A percentile compares a stretch with the other conserved stretches of the same genome.
phyloP scores from a whole-genome alignment of 2,797 vertebrate species.

The Myiotriccus ornatus region DNA sequence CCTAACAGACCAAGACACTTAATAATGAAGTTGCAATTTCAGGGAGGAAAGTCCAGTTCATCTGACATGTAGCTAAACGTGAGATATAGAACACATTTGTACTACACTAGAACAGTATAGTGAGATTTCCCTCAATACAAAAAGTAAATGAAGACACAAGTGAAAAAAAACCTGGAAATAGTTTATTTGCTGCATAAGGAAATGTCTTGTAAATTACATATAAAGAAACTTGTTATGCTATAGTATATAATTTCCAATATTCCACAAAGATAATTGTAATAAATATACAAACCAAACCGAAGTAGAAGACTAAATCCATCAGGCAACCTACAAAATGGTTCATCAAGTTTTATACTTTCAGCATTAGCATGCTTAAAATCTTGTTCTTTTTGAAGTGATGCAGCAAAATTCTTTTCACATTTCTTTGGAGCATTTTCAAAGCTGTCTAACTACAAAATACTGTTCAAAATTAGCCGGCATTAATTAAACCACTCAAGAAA shows the following conservation, averaged over 20 bases:
- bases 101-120: rapidly evolving
- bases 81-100: background rate
- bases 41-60: background rate
- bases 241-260: slow-evolving; percentile 76
- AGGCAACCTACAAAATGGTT: slow-evolving; percentile 74
- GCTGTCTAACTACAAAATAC: slow-evolving; percentile 56
- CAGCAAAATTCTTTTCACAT: slow-evolving; percentile 71
- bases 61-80: background rate
- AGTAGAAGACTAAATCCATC: slow-evolving; percentile 72
- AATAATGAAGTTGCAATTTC: background rate
- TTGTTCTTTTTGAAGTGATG: slow-evolving; percentile 61
- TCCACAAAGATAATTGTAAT: slow-evolving; percentile 78
- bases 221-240: slow-evolving; percentile 75
- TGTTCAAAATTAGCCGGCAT: slow-evolving; percentile 28
- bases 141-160: background rate
- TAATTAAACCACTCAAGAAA: slow-evolving; percentile 58
- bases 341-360: slow-evolving; percentile 73
- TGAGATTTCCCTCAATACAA: background rate
- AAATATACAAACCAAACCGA: slow-evolving; percentile 78
- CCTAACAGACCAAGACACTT: background rate
- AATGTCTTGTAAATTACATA: slow-evolving; percentile 75
- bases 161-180: slow-evolving; percentile 40
- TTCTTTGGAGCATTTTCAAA: slow-evolving; percentile 75
- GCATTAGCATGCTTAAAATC: slow-evolving; percentile 60
- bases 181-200: slow-evolving; percentile 78